Conservation (phyloP, 2,888 invertebrate genomes). For the Ferrisia virgata region DNA sequence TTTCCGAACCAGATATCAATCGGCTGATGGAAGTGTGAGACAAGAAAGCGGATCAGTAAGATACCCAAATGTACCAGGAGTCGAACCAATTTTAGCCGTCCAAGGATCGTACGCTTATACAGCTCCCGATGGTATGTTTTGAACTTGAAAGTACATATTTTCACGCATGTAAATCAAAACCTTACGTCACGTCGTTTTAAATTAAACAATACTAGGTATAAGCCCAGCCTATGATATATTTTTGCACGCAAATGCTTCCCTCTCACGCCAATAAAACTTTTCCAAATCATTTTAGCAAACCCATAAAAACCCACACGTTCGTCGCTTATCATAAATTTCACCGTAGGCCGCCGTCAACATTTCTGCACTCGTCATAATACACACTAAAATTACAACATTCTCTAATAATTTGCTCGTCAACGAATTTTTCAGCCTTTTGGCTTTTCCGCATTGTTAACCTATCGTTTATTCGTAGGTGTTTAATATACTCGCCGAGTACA, state of each 20-base stretch:
- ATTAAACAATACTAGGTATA: neutral
- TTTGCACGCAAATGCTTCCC: neutral
- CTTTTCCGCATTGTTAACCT: neutral
- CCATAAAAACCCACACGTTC: conserved; percentile 3
- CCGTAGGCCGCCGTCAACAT: neutral
- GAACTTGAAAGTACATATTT: conserved; percentile 56
- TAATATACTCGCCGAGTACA: too few species aligned
- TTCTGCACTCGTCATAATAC: neutral
- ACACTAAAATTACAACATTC: neutral
- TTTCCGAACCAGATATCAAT: conserved; percentile 50
- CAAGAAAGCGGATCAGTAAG: conserved; percentile 47
- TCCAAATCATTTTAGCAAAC: neutral
- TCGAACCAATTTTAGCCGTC: conserved; percentile 54
- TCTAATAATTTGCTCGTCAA: neutral
- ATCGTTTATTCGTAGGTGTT: too few species aligned
- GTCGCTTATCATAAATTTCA: neutral
- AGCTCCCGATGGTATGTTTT: conserved; percentile 60
- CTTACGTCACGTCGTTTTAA: neutral
- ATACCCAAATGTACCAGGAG: conserved; percentile 59
- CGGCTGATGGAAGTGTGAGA: conserved; percentile 51
- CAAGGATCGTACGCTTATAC: conserved; percentile 62
- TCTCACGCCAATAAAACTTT: neutral
- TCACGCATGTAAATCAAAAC: neutral
- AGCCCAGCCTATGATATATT: too few species aligned
- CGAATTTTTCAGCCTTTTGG: neutral